These are phyloP conservation scores for Aplochiton taeniatus DNA, from an alignment of 2,797 vertebrate species.

Conservation along the genomic window DNA sequence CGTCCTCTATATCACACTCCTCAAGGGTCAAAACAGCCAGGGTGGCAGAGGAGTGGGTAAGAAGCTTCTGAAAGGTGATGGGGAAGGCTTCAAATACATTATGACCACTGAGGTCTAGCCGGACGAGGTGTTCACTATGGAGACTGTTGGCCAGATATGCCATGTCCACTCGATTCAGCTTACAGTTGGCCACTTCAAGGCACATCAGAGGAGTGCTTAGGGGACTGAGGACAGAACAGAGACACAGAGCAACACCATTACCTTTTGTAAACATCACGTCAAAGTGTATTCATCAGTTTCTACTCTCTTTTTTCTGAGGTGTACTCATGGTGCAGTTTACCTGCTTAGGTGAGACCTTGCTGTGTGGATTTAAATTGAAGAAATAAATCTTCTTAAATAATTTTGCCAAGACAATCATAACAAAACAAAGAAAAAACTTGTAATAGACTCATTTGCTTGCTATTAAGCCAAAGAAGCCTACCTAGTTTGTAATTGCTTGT, in stretches of 20 bases:
- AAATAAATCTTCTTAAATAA: no score
- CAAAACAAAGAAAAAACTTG: no score
- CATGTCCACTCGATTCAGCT: conserved; percentile 85
- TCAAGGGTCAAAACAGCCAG: conserved; percentile 82
- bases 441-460: no score
- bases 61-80: conserved; percentile 82
- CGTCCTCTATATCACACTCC: conserved; percentile 86
- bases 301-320: no score
- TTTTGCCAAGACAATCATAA: no score
- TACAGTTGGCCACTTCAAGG: conserved; percentile 89
- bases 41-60: conserved; percentile 78
- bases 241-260: not conserved
- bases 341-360: no score
- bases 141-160: conserved; percentile 88
- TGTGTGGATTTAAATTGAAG: no score
- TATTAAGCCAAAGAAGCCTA: no score
- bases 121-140: conserved; percentile 82
- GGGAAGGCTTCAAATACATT: conserved; percentile 77
- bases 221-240: conserved; percentile 70
- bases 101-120: conserved; percentile 92
- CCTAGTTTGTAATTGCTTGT: no score
- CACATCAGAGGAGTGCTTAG: conserved; percentile 83
- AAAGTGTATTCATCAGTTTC: not conserved
- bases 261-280: no score
- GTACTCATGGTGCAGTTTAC: no score